Conservation (phyloP, 2,888 invertebrate genomes). For the Tridacna gigas region DNA sequence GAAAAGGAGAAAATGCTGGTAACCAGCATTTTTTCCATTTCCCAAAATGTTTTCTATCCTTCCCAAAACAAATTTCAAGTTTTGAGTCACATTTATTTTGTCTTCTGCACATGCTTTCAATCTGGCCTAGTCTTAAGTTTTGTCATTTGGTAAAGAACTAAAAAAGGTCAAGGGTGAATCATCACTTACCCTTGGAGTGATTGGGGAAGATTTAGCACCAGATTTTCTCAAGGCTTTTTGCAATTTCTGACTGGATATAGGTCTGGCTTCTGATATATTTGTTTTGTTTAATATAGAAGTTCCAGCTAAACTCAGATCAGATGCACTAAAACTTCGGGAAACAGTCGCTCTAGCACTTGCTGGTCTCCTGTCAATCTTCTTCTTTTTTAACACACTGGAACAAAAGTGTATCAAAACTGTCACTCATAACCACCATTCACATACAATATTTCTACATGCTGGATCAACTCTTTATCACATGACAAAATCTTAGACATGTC, state of each 20-base stretch:
- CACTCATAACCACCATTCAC: background rate
- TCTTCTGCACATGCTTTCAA: too few species aligned
- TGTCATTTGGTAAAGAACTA: background rate
- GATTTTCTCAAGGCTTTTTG: constrained; percentile 66
- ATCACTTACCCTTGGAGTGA: constrained; percentile 69
- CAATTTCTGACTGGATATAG: constrained; percentile 69
- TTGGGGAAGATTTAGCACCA: constrained; percentile 58
- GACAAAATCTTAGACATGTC: too few species aligned
- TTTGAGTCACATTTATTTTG: too few species aligned
- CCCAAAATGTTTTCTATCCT: too few species aligned
- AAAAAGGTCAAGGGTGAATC: background rate
- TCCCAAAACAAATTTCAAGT: too few species aligned
- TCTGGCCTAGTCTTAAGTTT: too few species aligned
- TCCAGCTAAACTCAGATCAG: constrained; percentile 63
- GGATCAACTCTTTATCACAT: too few species aligned
- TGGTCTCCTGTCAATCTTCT: constrained; percentile 28
- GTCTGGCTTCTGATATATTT: constrained; percentile 63
- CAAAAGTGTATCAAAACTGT: background rate
- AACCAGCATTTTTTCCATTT: too few species aligned
- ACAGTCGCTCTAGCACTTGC: constrained; percentile 44
- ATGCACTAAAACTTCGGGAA: constrained; percentile 61
- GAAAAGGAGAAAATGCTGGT: too few species aligned
- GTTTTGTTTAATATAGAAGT: constrained; percentile 65
- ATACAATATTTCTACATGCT: too few species aligned
- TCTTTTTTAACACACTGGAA: constrained; percentile 25